These are phyloP conservation scores for Petromus typicus DNA, from an alignment of 2,113 vertebrate genomes.

Conservation along the genomic window DNA sequence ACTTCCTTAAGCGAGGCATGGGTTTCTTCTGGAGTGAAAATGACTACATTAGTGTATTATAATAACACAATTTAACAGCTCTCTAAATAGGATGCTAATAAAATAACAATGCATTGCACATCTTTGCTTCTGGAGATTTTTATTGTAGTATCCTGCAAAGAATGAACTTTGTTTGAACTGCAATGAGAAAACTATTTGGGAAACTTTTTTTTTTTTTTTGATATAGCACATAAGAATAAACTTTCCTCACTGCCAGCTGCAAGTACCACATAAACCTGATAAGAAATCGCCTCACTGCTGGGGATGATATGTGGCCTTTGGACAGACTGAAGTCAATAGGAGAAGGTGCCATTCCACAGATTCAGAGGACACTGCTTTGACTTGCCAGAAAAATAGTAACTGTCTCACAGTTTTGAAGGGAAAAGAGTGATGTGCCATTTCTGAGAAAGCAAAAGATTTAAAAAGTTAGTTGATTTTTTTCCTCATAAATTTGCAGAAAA, in stretches of 20 bases:
- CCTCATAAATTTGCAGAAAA: neutral
- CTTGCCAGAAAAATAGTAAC: neutral
- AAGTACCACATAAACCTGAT: neutral
- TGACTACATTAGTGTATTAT: neutral
- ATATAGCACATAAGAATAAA: neutral
- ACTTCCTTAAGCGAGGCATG: neutral
- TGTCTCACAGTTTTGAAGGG: neutral
- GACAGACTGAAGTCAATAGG: neutral
- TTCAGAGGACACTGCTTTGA: neutral
- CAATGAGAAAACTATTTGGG: neutral
- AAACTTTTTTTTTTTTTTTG: neutral
- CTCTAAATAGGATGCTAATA: slow-evolving; percentile 49
- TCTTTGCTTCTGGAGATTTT: slow-evolving; percentile 58
- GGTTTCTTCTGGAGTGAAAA: slow-evolving; percentile 9
- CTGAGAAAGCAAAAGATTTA: slow-evolving; percentile 15
- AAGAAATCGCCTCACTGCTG: neutral
- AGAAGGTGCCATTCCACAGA: neutral
- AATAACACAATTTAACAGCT: neutral
- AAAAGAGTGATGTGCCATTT: neutral
- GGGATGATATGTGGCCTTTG: neutral
- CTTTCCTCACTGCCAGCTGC: neutral
- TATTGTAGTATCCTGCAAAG: slow-evolving; percentile 49
- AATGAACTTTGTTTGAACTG: slow-evolving; percentile 73
- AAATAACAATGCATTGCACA: neutral
- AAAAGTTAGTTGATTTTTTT: neutral